phyloP scores from a whole-genome alignment of 2,888 invertebrate species.

The Heliconius hortense region DNA sequence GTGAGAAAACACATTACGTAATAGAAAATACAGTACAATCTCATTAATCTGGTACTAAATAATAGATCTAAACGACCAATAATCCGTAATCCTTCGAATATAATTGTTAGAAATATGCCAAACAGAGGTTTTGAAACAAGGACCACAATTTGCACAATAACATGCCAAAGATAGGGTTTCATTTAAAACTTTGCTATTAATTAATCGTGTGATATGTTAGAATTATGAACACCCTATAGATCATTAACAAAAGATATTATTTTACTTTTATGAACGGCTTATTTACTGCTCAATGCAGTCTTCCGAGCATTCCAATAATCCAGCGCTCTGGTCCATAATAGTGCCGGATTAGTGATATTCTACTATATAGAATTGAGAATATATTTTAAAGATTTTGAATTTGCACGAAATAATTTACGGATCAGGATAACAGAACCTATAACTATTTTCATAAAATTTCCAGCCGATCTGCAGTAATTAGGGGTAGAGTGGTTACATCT shows the following conservation, averaged over 20 bases:
- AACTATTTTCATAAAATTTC: constrained; percentile 38
- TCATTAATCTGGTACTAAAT: not conserved
- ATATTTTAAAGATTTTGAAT: not conserved
- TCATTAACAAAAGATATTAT: not conserved
- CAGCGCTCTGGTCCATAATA: not conserved
- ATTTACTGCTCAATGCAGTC: not conserved
- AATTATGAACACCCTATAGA: not conserved
- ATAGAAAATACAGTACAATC: not conserved
- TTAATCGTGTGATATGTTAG: too few species aligned
- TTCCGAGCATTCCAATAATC: not conserved
- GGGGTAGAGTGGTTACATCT: constrained; percentile 95
- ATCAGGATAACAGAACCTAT: not conserved
- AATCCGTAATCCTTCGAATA: not conserved
- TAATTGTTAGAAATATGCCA: not conserved
- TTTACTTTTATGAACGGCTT: not conserved
- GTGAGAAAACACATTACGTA: not conserved
- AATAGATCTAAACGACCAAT: not conserved
- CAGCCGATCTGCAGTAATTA: constrained; percentile 98
- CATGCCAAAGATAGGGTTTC: not conserved
- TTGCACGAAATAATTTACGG: constrained; percentile 1
- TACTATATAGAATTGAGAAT: not conserved
- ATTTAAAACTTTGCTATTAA: not conserved
- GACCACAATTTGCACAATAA: not conserved
- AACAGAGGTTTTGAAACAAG: not conserved
- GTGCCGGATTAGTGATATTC: not conserved